Evolutionary conservation across 1,140 invertebrate species (phyloP), one percentile per base, ranked within the genome.

Genomic region (Geopemphigus sp.): DNA sequence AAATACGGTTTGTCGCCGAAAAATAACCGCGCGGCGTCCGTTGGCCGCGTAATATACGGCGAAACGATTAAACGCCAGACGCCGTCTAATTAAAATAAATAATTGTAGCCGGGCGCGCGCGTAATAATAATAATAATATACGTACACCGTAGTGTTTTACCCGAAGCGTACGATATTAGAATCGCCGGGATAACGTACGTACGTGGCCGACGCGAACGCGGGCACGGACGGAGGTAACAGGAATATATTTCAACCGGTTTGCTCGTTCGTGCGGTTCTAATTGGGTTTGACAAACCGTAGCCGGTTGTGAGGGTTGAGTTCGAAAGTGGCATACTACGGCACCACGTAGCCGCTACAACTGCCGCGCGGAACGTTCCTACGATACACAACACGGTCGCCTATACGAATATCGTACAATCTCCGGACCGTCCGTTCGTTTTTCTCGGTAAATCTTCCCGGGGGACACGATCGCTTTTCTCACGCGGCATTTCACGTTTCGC

Each of bases 231-330:
- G 19, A 32, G 64, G 64, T 22, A 68, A 68, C 66, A 50, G 22
- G 70, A 45, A 57, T 32, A 76, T 59, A 59, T 76, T 76, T 76
- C 54, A 76, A 76, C 32, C 32, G 39, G 57, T 24, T 59, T 45
- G 57, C 32, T 39, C 56, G 54, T 59, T 76, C 73, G 56, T 76
- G 73, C 73, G 73, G 73, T 76, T 76, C 73, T 76, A 76, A 76
- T 76, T 76, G 39, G 73, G 56, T 76, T 76, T 76, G 73, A 76
- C 73, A 68, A 50, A 39, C 66, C 66, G 73, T 45, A 39, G 56
- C n/a, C 32, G 15, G 73, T 61, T 57, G 29, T 59, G 56, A 57
- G 56, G 73, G 73, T 68, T 68, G 45, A 68, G 45, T 68, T 24
- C 26, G 24, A 59, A 8, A 39, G 32, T 39, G 5, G 26, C n/a